Evolutionary conservation across 2,113 vertebrate genomes (phyloP).

Genomic region (Microtus montanus): DNA sequence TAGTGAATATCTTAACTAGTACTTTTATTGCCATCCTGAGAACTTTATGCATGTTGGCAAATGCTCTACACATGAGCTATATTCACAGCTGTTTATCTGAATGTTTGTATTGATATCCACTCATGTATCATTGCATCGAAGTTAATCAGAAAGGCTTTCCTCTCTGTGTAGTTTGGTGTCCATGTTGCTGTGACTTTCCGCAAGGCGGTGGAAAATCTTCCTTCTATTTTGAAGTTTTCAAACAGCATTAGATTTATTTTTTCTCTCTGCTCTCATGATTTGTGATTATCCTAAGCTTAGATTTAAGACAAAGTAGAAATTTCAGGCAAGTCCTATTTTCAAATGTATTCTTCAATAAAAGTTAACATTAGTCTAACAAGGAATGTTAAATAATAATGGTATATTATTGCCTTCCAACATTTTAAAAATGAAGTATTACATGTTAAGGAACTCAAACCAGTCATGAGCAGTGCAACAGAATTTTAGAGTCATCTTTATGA

Average conservation of each 20-base stretch:
- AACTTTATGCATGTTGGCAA: not conserved
- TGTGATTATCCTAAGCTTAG: not conserved
- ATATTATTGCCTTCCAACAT: not conserved
- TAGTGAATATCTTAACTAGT: not conserved
- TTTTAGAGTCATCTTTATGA: not conserved
- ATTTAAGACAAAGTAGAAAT: not conserved
- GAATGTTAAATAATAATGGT: not conserved
- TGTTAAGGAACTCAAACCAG: not conserved
- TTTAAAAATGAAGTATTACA: not conserved
- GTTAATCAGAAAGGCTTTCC: not conserved
- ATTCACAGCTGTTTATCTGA: not conserved
- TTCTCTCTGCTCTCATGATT: not conserved
- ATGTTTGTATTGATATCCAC: not conserved
- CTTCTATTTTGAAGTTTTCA: not conserved
- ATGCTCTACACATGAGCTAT: not conserved
- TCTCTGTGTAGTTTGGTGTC: not conserved
- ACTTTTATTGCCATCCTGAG: not conserved
- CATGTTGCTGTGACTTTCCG: not conserved
- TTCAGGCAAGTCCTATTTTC: not conserved
- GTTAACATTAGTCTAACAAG: not conserved
- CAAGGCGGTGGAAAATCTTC: not conserved
- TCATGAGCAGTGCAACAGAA: not conserved
- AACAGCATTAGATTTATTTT: not conserved
- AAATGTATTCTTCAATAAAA: not conserved
- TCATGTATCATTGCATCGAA: not conserved